phyloP scores from a whole-genome alignment of 2,888 invertebrate genomes.

The Endotricha flammealis region DNA sequence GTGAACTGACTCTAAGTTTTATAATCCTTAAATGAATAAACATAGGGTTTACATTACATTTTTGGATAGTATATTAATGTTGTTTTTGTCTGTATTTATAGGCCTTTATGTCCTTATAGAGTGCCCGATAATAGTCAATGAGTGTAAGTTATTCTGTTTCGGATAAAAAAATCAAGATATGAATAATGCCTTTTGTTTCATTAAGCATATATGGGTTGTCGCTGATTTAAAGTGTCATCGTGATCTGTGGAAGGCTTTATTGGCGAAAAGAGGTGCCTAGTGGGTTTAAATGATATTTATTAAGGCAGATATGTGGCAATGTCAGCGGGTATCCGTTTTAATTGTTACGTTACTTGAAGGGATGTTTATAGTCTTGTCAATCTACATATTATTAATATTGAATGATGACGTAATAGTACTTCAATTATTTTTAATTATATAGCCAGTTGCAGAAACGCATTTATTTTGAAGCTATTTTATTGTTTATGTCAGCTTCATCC shows the following conservation, averaged over 20 bases:
- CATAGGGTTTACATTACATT: neutral
- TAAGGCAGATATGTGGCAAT: neutral
- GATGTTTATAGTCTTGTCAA: too few relatives aligned
- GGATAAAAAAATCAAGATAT: constrained; percentile 49
- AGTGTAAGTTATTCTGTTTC: constrained; percentile 62
- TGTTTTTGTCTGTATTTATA: constrained; percentile 50
- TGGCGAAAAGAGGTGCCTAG: neutral
- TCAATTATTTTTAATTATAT: too few relatives aligned
- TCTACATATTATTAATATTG: too few relatives aligned
- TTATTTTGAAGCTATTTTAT: too few relatives aligned
- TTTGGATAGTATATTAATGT: constrained; percentile 3
- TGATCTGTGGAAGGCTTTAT: neutral
- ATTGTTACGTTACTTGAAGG: neutral
- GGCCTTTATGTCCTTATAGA: constrained; percentile 56
- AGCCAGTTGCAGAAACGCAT: too few relatives aligned
- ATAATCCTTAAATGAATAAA: neutral
- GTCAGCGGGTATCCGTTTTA: neutral
- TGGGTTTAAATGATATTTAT: neutral
- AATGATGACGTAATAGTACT: too few relatives aligned
- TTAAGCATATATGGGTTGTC: constrained; percentile 57
- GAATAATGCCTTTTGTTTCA: constrained; percentile 68
- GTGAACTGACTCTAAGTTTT: neutral
- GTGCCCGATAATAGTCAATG: constrained; percentile 60
- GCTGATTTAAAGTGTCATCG: constrained; percentile 50
- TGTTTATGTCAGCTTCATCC: too few relatives aligned